Percentiles rank a stretch among this genome's conserved stretches.
Conservation (phyloP, 1,140 invertebrate species). For the Drosophila lacertosa region DNA sequence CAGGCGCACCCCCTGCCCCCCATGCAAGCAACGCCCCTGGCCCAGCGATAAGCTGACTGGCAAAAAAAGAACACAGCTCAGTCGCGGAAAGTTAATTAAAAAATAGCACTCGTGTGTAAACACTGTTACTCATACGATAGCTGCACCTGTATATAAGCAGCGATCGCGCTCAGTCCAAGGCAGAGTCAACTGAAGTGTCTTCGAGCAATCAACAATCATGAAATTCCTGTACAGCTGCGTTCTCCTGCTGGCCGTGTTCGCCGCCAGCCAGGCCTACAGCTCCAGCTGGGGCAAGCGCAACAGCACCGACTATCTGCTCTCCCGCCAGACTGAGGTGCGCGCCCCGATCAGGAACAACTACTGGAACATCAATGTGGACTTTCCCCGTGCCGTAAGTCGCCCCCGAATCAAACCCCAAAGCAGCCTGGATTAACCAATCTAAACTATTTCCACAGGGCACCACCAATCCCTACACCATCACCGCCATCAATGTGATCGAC, state of each 20-base stretch:
- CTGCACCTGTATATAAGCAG: slow-evolving; percentile 48
- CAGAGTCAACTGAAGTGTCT: slow-evolving; percentile 23
- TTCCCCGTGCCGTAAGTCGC: slow-evolving; percentile 61
- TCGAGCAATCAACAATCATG: slow-evolving; percentile 40
- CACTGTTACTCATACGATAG: slow-evolving; percentile 32
- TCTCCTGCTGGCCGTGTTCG: slow-evolving; percentile 59
- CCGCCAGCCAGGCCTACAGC: slow-evolving; percentile 54
- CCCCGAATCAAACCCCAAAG: neutral
- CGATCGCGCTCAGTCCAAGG: neutral
- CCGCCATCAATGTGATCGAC: slow-evolving; percentile 56
- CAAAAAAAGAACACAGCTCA: slow-evolving; percentile 16
- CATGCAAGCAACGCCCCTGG: neutral
- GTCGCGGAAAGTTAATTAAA: slow-evolving; percentile 36
- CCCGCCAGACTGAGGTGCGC: slow-evolving; percentile 55
- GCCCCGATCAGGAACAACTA: slow-evolving; percentile 61
- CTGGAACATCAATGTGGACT: slow-evolving; percentile 60
- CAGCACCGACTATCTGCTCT: slow-evolving; percentile 52
- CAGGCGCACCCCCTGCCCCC: no score
- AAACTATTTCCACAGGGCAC: slow-evolving; percentile 41
- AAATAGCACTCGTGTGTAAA: slow-evolving; percentile 23
- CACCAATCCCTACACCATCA: slow-evolving; percentile 50
- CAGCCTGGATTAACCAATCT: neutral
- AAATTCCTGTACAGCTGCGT: slow-evolving; percentile 57
- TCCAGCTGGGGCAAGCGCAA: slow-evolving; percentile 58
- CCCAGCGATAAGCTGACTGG: slow-evolving; percentile 26